These are phyloP conservation scores for Irena cyanogastra DNA, from an alignment of 2,113 vertebrate species.

Conservation along the genomic window DNA sequence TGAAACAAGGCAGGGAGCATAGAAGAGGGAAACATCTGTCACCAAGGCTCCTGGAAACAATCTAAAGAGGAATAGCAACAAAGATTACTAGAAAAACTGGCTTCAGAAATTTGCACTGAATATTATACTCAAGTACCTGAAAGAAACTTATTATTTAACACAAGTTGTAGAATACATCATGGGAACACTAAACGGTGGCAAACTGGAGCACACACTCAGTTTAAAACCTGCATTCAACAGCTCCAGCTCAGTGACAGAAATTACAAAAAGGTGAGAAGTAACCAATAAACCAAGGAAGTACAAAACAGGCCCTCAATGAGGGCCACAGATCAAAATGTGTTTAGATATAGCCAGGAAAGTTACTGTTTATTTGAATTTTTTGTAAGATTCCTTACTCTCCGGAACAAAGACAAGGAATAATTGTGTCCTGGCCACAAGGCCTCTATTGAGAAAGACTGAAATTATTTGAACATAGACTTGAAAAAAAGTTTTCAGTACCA, in stretches of 20 bases:
- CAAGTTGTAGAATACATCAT: neutral
- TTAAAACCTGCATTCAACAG: neutral
- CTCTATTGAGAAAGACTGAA: neutral
- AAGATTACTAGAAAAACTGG: neutral
- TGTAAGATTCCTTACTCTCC: neutral
- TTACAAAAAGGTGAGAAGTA: neutral
- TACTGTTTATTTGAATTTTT: neutral
- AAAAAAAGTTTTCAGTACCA: neutral
- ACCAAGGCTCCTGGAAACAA: neutral
- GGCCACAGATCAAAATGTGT: neutral
- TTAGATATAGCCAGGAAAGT: neutral
- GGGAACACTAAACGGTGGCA: neutral
- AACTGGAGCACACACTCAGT: neutral
- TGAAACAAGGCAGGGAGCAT: neutral
- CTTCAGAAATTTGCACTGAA: neutral
- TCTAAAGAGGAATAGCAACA: neutral
- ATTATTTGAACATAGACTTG: neutral
- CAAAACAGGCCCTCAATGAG: neutral
- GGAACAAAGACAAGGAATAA: neutral
- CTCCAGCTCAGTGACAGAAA: fast-evolving
- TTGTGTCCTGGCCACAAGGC: neutral
- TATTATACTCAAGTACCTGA: neutral
- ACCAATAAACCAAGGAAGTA: neutral
- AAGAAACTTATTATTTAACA: neutral
- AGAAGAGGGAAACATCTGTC: neutral